Evolutionary conservation across 2,888 invertebrate genomes (phyloP).

Genomic region (Onthophagus sagittarius): DNA sequence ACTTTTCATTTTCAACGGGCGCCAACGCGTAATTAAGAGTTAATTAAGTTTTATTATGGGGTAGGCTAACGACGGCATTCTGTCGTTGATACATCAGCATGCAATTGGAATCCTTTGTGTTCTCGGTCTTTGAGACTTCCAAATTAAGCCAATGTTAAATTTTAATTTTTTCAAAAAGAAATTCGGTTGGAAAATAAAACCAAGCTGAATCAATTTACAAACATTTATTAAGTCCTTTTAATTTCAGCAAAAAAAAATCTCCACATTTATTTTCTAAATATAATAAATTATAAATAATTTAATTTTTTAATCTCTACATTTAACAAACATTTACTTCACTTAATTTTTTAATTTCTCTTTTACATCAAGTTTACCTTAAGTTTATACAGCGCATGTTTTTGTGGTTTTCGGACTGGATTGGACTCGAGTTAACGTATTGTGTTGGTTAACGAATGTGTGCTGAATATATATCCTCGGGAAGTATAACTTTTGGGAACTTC

Average conservation of each 20-base stretch:
- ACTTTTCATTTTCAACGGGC: not conserved
- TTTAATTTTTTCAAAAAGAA: not conserved
- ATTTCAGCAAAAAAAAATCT: not conserved
- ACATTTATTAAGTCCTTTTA: not conserved
- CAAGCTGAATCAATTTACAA: not conserved
- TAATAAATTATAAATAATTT: no score
- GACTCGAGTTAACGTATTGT: slow-evolving; percentile 35
- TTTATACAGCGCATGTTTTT: slow-evolving; percentile 43
- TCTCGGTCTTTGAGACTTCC: not conserved
- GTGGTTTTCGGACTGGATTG: slow-evolving; percentile 44
- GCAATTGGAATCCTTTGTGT: not conserved
- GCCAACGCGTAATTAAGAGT: not conserved
- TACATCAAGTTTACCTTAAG: not conserved
- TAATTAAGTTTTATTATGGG: not conserved
- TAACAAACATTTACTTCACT: not conserved
- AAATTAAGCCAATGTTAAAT: not conserved
- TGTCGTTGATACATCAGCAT: not conserved
- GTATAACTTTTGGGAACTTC: slow-evolving; percentile 40
- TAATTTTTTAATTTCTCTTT: not conserved
- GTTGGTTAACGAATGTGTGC: slow-evolving; percentile 35
- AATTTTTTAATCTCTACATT: no score
- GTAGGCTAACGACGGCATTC: not conserved
- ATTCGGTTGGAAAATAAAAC: not conserved
- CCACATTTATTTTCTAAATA: not conserved
- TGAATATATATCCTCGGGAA: slow-evolving; percentile 37